A percentile compares a stretch with the other conserved stretches of the same genome.
phyloP scores from a whole-genome alignment of 2,888 invertebrate species.

The Carabus problematicus region DNA sequence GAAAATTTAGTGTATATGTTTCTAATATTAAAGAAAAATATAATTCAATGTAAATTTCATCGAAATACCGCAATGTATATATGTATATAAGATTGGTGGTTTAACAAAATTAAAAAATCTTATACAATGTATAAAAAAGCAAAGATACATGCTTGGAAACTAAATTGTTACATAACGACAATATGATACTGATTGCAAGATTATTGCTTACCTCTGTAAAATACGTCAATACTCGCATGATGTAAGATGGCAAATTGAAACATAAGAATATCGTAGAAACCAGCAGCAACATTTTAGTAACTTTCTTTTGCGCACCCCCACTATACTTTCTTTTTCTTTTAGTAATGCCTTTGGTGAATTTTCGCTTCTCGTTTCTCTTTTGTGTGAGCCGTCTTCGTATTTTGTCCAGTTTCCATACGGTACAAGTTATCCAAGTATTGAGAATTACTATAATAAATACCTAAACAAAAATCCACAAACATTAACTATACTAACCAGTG shows the following conservation, averaged over 20 bases:
- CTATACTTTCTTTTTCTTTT: constrained; percentile 12
- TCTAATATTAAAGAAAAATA: too few species aligned
- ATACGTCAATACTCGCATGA: constrained; percentile 68
- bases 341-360: constrained; percentile 2
- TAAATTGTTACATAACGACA: neutral
- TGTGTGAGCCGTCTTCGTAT: constrained; percentile 29
- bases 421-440: constrained; percentile 30
- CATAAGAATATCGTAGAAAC: constrained; percentile 81
- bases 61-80: too few species aligned
- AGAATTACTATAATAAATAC: constrained; percentile 30
- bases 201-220: constrained; percentile 47
- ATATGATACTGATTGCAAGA: constrained; percentile 30
- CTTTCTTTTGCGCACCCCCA: constrained; percentile 66
- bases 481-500: neutral
- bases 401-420: constrained; percentile 26
- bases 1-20: too few species aligned
- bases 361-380: constrained; percentile 25
- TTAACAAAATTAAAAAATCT: too few species aligned
- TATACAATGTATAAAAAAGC: constrained; percentile 6
- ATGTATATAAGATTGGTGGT: too few species aligned
- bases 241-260: constrained; percentile 79
- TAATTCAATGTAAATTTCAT: too few species aligned
- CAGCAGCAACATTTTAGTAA: constrained; percentile 83
- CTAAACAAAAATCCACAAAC: constrained; percentile 1
- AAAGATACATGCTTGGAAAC: neutral